Evolutionary conservation across 2,888 invertebrate genomes (phyloP).

Genomic region (Apotomis capreana): DNA sequence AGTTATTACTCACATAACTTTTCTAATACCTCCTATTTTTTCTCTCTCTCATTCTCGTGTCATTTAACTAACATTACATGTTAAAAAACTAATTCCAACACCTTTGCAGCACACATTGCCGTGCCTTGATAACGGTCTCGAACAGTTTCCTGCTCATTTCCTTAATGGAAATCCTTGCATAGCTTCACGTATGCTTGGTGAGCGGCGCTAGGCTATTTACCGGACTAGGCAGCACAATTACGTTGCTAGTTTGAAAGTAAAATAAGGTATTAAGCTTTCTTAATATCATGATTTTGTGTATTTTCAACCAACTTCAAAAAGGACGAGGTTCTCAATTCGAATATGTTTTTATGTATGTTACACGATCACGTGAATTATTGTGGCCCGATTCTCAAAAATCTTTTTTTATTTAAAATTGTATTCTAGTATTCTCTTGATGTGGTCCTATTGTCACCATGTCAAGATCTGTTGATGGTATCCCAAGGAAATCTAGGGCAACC

Average conservation of each 20-base stretch:
- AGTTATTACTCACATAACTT: too few relatives aligned
- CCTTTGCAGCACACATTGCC: constrained; percentile 19
- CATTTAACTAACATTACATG: constrained; percentile 3
- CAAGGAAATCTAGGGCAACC: too few relatives aligned
- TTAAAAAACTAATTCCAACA: constrained; percentile 23
- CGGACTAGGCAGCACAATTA: constrained; percentile 11
- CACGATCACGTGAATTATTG: too few relatives aligned
- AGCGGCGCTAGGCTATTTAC: constrained; percentile 12
- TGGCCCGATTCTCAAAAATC: too few relatives aligned
- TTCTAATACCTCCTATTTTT: too few relatives aligned
- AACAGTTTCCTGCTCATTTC: constrained; percentile 37
- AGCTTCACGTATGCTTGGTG: constrained; percentile 20
- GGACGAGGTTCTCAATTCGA: background rate
- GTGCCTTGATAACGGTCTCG: constrained; percentile 30
- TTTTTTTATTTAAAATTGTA: too few relatives aligned
- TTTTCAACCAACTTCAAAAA: background rate
- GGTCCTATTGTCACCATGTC: too few relatives aligned
- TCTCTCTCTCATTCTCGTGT: background rate
- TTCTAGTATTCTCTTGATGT: too few relatives aligned
- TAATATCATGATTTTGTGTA: background rate
- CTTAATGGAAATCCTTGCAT: constrained; percentile 40
- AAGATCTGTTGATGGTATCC: too few relatives aligned
- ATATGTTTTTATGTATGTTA: too few relatives aligned
- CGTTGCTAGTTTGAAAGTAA: background rate
- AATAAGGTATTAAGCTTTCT: background rate